Conservation (phyloP, 1,140 invertebrate species). For the Calliphora vicina region DNA sequence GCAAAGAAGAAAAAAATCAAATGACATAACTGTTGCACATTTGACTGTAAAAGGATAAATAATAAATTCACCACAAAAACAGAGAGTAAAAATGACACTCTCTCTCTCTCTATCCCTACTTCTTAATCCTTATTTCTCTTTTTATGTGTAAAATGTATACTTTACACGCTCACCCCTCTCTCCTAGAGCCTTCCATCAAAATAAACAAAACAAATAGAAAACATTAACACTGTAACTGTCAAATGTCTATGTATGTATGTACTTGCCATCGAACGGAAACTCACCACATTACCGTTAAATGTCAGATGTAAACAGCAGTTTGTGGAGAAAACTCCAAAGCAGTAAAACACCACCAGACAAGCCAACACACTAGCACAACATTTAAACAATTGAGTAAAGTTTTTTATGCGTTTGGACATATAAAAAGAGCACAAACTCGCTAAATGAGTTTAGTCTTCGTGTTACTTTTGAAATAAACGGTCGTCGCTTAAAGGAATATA, state of each 20-base stretch:
- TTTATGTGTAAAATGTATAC: not conserved
- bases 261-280: not conserved
- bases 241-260: not conserved
- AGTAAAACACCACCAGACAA: not conserved
- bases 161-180: not conserved
- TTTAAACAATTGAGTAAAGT: constrained; percentile 9
- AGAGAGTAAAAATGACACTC: not conserved
- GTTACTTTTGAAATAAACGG: constrained; percentile 29
- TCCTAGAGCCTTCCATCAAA: not conserved
- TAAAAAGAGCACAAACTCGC: constrained; percentile 15
- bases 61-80: constrained; percentile 19
- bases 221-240: not conserved
- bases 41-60: not conserved
- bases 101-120: not conserved
- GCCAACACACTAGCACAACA: not conserved
- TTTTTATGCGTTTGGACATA: constrained; percentile 10
- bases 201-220: not conserved
- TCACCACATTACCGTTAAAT: not conserved
- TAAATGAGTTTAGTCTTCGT: constrained; percentile 31
- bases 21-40: constrained; percentile 35
- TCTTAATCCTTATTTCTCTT: not conserved
- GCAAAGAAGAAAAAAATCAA: not conserved
- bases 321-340: not conserved
- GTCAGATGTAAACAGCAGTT: not conserved
- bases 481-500: not conserved